Evolutionary conservation across 2,113 vertebrate species (phyloP), one percentile per base, ranked within the genome.

Genomic region (Myotis yumanensis): DNA sequence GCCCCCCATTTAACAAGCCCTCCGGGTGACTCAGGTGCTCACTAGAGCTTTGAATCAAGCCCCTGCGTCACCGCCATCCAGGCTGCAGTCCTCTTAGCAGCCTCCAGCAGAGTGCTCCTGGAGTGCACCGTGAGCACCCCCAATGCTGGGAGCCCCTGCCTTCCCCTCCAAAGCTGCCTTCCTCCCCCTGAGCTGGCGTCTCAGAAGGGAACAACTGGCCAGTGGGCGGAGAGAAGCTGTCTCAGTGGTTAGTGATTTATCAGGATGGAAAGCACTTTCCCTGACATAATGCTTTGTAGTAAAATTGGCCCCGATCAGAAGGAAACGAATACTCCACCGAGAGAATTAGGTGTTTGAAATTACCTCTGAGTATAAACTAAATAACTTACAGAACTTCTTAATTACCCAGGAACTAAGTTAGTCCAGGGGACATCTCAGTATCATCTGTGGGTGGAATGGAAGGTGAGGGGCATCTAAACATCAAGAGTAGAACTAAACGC

Each of bases 181-280:
- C 62, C 77, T 16, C 54, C 68, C 64, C 5, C 54, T 22, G 10
- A 71, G 23, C 69, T 69, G n/a, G 46, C 0, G 0, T 46, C 48
- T 69, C 77, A 37, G 69, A 54, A n/a, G 52, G 3, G 15, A 64
- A 32, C 30, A 32, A 3, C 77, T 8, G 43, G 71, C 28, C 30
- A 2, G 3, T 5, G 22, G 10, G 2, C 0, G 20, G 68, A 86
- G n/a, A 40, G n/a, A 3, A 2, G 64, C 16, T 4, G 22, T 43
- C 28, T 52, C 35, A 10, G 4, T 5, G 23, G 66, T 9, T 23
- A 64, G 1, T n/a, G 48, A 73, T 68, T 48, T n/a, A 25, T 28
- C 68, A 71, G 11, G 4, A 40, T 4, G 59, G 59, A 54, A 30
- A 48, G 28, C 59, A 25, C 54, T 72, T 46, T 30, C 52, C 32